Conservation (phyloP, 2,113 vertebrate genomes). For the Macquaria ambigua region DNA sequence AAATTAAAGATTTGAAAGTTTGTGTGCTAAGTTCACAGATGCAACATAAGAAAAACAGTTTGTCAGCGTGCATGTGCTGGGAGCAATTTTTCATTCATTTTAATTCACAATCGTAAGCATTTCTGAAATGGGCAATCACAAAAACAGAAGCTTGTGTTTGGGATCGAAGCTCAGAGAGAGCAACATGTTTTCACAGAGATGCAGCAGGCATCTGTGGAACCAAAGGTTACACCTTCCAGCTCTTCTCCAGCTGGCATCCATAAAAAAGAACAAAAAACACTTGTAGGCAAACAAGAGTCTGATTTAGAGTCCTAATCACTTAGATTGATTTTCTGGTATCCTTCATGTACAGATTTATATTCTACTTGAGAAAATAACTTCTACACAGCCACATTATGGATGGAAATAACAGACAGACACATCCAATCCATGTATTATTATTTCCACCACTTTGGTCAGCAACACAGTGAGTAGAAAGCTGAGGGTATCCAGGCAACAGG, state of each 20-base stretch:
- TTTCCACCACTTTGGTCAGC: slow-evolving; percentile 29
- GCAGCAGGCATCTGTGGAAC: background rate
- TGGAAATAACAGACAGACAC: slow-evolving; percentile 22
- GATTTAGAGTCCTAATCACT: slow-evolving; percentile 3
- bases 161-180: background rate
- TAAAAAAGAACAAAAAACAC: background rate
- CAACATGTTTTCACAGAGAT: background rate
- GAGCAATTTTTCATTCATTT: background rate
- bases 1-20: background rate
- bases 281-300: background rate
- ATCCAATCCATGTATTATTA: slow-evolving; percentile 25
- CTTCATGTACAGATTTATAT: background rate
- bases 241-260: background rate
- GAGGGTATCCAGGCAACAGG: slow-evolving; percentile 64
- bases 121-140: background rate
- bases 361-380: background rate
- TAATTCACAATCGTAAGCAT: background rate
- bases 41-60: background rate
- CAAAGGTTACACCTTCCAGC: background rate
- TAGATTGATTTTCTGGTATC: background rate
- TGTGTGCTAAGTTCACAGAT: background rate
- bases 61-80: background rate
- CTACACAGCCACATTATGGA: background rate
- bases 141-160: background rate
- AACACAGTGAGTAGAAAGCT: slow-evolving; percentile 2